Conservation (phyloP, 2,888 invertebrate genomes). For the Deilephila porcellus region DNA sequence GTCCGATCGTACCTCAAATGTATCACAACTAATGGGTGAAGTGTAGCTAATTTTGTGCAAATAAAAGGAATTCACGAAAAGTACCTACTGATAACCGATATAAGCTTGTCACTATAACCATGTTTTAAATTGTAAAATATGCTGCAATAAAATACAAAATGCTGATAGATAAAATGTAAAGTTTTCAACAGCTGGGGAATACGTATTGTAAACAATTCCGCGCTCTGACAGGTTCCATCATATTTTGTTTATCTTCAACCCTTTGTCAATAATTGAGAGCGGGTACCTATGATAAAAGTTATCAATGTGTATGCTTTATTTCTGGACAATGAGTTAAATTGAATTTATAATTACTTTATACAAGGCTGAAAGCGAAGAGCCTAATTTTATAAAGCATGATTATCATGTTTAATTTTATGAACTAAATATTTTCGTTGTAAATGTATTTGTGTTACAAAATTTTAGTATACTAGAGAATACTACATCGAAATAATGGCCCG, state of each 20-base stretch:
- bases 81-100: too few relatives aligned
- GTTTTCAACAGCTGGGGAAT: not conserved
- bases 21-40: too few relatives aligned
- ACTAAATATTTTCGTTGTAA: too few relatives aligned
- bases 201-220: not conserved
- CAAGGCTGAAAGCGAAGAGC: too few relatives aligned
- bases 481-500: too few relatives aligned
- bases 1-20: too few relatives aligned
- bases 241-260: not conserved
- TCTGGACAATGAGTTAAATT: not conserved
- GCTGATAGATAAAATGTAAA: not conserved
- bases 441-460: too few relatives aligned
- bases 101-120: not conserved
- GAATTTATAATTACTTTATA: not conserved
- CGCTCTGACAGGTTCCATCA: not conserved
- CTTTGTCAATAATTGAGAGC: not conserved
- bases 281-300: not conserved
- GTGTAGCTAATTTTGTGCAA: too few relatives aligned
- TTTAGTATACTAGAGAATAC: too few relatives aligned
- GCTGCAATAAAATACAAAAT: not conserved
- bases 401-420: too few relatives aligned
- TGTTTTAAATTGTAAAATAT: not conserved
- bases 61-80: too few relatives aligned
- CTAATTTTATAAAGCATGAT: too few relatives aligned
- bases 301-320: not conserved